Percentiles rank a stretch among this genome's conserved stretches.
Conservation (phyloP, 2,113 vertebrate species). For the Tychaedon coryphoeus region DNA sequence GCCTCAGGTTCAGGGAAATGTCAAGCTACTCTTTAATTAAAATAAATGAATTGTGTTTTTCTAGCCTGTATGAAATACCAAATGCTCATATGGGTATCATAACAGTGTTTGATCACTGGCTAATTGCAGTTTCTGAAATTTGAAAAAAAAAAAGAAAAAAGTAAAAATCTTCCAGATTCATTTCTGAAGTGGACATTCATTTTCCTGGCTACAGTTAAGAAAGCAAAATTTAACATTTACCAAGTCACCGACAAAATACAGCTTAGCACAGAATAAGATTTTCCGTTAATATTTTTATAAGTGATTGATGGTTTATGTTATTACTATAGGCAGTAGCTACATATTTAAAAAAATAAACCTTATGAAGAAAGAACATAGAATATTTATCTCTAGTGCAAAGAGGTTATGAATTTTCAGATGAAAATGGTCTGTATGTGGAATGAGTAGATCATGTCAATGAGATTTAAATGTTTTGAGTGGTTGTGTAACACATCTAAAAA, state of each 20-base stretch:
- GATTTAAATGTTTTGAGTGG: not conserved
- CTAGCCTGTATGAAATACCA: not conserved
- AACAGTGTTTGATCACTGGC: not conserved
- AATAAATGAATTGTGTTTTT: not conserved
- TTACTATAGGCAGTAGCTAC: constrained; percentile 16
- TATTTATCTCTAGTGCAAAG: constrained; percentile 52
- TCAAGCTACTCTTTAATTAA: not conserved
- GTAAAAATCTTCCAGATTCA: not conserved
- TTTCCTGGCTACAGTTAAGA: constrained; percentile 35
- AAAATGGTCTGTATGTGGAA: not conserved
- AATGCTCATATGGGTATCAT: not conserved
- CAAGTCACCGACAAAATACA: constrained; percentile 33
- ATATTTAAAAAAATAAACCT: constrained; percentile 25
- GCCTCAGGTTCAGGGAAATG: not conserved
- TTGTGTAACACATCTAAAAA: not conserved
- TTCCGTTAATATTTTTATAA: constrained; percentile 25
- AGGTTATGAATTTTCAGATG: constrained; percentile 42
- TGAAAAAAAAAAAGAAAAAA: too few relatives aligned
- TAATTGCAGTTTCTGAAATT: not conserved
- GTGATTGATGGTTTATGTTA: constrained; percentile 41
- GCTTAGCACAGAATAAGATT: constrained; percentile 8
- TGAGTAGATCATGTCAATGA: not conserved
- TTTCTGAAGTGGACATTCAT: not conserved
- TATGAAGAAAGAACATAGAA: constrained; percentile 33
- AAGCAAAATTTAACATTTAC: constrained; percentile 34